Evolutionary conservation across 2,888 invertebrate genomes (phyloP).

Genomic region (Archaeoteleia sp.): DNA sequence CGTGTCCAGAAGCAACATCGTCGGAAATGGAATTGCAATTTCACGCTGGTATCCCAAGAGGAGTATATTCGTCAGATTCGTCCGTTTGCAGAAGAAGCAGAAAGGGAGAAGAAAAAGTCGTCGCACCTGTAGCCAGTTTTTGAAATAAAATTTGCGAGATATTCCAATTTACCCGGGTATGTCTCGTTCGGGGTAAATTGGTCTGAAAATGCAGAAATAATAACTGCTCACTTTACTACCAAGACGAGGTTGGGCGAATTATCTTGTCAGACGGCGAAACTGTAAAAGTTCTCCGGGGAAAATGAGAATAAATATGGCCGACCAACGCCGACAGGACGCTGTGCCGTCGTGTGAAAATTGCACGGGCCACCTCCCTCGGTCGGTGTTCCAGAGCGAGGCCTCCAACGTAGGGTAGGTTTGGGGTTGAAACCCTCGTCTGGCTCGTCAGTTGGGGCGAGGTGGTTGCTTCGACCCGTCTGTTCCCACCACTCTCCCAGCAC

Average conservation of each 20-base stretch:
- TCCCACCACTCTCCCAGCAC: conserved; percentile 29
- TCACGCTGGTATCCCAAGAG: not conserved
- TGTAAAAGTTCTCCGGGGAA: conserved; percentile 64
- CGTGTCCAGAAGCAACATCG: no score
- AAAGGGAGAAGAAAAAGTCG: not conserved
- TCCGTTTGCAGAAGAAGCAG: not conserved
- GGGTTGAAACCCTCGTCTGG: conserved; percentile 46
- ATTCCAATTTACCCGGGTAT: not conserved
- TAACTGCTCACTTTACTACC: conserved; percentile 32
- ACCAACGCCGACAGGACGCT: conserved; percentile 32
- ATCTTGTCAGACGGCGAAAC: conserved; percentile 68
- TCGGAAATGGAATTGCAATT: no score
- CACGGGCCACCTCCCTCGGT: conserved; percentile 44
- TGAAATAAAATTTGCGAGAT: conserved; percentile 5
- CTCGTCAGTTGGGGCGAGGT: conserved; percentile 32
- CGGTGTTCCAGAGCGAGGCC: conserved; percentile 5
- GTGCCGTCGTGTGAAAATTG: conserved; percentile 49
- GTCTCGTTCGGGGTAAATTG: conserved; percentile 28
- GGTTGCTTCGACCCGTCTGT: conserved; percentile 53
- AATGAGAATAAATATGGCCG: conserved; percentile 51
- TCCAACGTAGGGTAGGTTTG: conserved; percentile 31
- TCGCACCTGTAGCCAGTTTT: conserved; percentile 25
- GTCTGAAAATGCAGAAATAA: conserved; percentile 34
- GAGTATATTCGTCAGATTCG: not conserved
- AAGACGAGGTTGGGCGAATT: conserved; percentile 60